Conservation (phyloP, 2,113 vertebrate species). For the Petroica traversi region DNA sequence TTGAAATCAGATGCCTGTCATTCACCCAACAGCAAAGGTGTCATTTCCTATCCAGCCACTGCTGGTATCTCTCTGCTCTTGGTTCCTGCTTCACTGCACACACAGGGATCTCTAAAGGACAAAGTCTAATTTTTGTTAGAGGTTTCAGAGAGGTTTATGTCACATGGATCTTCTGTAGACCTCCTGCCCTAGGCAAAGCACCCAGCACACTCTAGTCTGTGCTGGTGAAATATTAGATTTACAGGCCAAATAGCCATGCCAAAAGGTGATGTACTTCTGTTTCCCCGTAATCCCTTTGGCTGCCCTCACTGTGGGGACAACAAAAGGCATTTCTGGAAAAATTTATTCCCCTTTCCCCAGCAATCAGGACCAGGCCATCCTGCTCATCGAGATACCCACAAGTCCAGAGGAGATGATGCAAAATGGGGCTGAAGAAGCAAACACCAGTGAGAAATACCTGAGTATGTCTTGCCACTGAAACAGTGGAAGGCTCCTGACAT, state of each 20-base stretch:
- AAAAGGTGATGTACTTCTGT: not conserved
- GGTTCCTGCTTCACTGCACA: rapidly evolving
- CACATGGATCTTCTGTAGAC: not conserved
- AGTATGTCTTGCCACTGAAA: rapidly evolving
- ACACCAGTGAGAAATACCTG: not conserved
- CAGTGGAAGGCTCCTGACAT: not conserved
- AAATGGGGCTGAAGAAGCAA: not conserved
- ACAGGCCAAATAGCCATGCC: not conserved
- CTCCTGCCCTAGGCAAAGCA: not conserved
- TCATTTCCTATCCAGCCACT: not conserved
- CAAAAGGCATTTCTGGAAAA: not conserved
- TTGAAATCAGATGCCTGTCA: not conserved
- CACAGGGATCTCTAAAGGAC: not conserved
- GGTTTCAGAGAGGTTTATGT: not conserved
- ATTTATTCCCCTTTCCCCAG: not conserved
- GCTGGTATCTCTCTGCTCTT: not conserved
- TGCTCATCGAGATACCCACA: rapidly evolving
- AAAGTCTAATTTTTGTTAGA: not conserved
- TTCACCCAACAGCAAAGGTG: not conserved
- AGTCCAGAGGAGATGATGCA: not conserved
- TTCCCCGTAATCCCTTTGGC: not conserved
- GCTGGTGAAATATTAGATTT: not conserved
- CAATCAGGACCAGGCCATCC: not conserved
- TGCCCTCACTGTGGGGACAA: not conserved
- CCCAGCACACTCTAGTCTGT: not conserved